Percentiles rank a stretch among this genome's conserved stretches.
Evolutionary conservation across 2,888 invertebrate species (phyloP).

Genomic region (Ophion costatus): DNA sequence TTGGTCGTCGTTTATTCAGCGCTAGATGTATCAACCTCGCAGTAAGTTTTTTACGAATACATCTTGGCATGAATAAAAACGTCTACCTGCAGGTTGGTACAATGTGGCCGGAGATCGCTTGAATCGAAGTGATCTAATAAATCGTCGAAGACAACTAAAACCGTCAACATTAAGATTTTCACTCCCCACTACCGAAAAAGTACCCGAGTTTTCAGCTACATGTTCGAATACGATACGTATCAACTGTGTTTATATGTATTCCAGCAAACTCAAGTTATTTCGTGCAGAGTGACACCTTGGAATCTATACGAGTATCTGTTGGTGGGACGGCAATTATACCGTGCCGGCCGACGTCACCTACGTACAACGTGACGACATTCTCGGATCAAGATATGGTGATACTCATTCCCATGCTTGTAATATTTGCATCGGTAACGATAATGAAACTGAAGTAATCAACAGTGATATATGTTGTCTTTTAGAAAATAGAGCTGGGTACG

Average conservation of each 20-base stretch:
- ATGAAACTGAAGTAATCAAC: neutral
- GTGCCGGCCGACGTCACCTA: constrained; percentile 87
- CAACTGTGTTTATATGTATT: constrained; percentile 61
- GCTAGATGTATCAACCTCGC: no score
- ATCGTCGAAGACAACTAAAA: no score
- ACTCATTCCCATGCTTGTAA: neutral
- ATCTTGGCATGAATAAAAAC: no score
- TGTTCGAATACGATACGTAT: neutral
- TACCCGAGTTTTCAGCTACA: neutral
- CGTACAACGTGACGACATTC: constrained; percentile 83
- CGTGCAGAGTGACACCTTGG: constrained; percentile 75
- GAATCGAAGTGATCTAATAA: no score
- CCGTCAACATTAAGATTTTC: no score
- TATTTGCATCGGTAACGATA: neutral
- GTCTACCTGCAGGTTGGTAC: no score
- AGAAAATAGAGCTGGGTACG: constrained; percentile 76
- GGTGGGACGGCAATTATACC: constrained; percentile 85
- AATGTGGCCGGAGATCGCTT: no score
- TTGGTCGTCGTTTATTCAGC: no score
- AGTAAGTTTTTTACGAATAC: no score
- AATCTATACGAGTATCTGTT: constrained; percentile 72
- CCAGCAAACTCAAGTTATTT: constrained; percentile 84
- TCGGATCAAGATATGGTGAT: constrained; percentile 54
- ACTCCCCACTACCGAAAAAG: no score
- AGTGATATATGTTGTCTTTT: neutral